Conservation (phyloP, 2,797 vertebrate species). For the Scarus forsteni region DNA sequence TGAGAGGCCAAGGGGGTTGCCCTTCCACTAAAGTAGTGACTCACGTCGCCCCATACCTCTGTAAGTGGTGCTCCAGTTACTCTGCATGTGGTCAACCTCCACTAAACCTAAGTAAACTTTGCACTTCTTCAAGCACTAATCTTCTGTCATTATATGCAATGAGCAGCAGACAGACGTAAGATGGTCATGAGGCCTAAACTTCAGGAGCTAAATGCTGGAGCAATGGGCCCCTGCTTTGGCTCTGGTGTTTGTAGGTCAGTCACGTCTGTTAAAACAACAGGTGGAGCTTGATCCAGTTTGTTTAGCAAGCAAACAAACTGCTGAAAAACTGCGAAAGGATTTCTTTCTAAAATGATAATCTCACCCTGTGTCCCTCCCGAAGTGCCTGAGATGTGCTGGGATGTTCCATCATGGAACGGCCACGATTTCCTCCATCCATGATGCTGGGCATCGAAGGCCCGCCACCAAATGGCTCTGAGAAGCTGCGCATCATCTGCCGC, state of each 20-base stretch:
- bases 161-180: background rate
- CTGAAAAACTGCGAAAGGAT: too few relatives aligned
- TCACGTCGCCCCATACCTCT: slow-evolving; percentile 65
- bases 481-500: slow-evolving; percentile 89
- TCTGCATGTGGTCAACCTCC: slow-evolving; percentile 54
- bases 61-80: slow-evolving; percentile 69
- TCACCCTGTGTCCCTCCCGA: slow-evolving; percentile 84
- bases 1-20: slow-evolving; percentile 75
- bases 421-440: slow-evolving; percentile 74
- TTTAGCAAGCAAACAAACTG: background rate
- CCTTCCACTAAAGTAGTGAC: slow-evolving; percentile 66
- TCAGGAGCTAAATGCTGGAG: background rate
- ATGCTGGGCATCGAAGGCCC: slow-evolving; percentile 81
- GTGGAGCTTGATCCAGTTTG: background rate
- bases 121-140: slow-evolving; percentile 33
- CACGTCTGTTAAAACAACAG: background rate
- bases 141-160: slow-evolving; percentile 9
- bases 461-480: slow-evolving; percentile 87
- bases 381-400: slow-evolving; percentile 62
- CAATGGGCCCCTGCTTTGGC: slow-evolving; percentile 2
- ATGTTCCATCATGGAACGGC: slow-evolving; percentile 31
- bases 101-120: slow-evolving; percentile 65
- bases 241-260: slow-evolving; percentile 17
- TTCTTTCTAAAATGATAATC: slow-evolving; percentile 45
- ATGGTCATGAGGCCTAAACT: slow-evolving; percentile 5